Base-by-base conservation (phyloP, 2,888 invertebrate genomes). In the Alsophila aescularia region DNA sequence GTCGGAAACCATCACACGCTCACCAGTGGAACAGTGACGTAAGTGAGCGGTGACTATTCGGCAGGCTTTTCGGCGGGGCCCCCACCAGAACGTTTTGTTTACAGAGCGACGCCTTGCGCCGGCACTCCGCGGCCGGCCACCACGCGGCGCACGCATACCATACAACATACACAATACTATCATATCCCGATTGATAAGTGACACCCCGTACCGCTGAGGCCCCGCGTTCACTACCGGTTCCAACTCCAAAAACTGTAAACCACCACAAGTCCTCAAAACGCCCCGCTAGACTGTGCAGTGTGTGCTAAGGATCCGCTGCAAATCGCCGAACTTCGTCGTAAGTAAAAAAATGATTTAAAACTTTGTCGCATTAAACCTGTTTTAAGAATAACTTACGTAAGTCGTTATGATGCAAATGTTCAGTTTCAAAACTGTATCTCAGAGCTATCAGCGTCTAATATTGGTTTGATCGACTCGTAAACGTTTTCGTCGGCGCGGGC, bases 41-140 rank as follows among this genome's bases (percentile, higher is more conserved):
- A 86, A 88, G 89, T 87, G 84, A 88, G 77, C 83, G 88, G 83
- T 67, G 73, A 72, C 66, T 69, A 79, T 83, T 81, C 81, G 81
- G 79, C 74, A 87, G 87, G 89, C 88, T 89, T 89, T 89, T 88
- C 81, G 87, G 84, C 79, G 85, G 82, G 88, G 87, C 90, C 90
- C 90, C 90, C 90, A 86, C 90, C 90, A 84, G 79, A 71, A 68
- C 82, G 79, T 77, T 87, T 89, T 90, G 90, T 90, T 90, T 89
- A 90, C 90, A 85, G 85, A 82, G 75, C 77, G 79, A 73, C 83
- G 82, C 77, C 81, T 77, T 73, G 73, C 83, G 80, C 85, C 87
- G 89, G 83, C 90, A 89, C 84, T 89, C 76, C 83, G 87, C 81
- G 77, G 81, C 79, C 81, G 85, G 81, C 81, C 71, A 74, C 77